phyloP scores from a whole-genome alignment of 2,797 vertebrate genomes.

The Psittacula echo region DNA sequence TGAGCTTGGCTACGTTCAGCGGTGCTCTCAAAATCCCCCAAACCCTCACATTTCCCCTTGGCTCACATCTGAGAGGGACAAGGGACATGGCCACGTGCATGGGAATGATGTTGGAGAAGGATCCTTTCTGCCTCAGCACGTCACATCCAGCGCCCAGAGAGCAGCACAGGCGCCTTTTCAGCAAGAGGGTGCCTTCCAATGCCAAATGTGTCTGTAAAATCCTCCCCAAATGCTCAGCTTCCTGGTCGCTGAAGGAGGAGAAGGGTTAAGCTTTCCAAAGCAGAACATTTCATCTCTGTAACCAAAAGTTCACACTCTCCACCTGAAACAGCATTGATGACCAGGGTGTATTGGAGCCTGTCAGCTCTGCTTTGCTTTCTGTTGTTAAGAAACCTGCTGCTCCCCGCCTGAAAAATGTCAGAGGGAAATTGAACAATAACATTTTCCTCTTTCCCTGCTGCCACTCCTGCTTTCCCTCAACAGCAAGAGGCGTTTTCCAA shows the following conservation, averaged over 20 bases:
- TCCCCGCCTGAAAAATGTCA: neutral
- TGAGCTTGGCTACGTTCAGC: fast-evolving
- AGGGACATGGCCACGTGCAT: fast-evolving
- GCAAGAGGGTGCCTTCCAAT: neutral
- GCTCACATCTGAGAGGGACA: neutral
- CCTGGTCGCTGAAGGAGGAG: neutral
- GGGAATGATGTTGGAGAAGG: neutral
- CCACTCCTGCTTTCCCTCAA: neutral
- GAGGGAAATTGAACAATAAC: constrained; percentile 48
- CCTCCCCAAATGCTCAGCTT: neutral
- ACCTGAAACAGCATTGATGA: neutral
- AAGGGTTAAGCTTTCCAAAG: neutral
- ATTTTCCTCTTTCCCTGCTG: constrained; percentile 8
- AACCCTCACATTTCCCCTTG: neutral
- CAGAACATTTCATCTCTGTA: neutral
- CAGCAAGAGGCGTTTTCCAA: neutral
- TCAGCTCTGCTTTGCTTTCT: constrained; percentile 22
- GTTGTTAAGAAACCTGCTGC: neutral
- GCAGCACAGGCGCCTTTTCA: neutral
- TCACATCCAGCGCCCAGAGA: fast-evolving
- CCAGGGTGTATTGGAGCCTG: neutral
- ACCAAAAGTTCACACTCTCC: neutral
- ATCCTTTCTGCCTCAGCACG: fast-evolving
- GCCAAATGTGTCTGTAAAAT: neutral
- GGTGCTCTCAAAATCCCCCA: neutral